phyloP scores from a whole-genome alignment of 2,888 invertebrate genomes.

The Idaea straminata region DNA sequence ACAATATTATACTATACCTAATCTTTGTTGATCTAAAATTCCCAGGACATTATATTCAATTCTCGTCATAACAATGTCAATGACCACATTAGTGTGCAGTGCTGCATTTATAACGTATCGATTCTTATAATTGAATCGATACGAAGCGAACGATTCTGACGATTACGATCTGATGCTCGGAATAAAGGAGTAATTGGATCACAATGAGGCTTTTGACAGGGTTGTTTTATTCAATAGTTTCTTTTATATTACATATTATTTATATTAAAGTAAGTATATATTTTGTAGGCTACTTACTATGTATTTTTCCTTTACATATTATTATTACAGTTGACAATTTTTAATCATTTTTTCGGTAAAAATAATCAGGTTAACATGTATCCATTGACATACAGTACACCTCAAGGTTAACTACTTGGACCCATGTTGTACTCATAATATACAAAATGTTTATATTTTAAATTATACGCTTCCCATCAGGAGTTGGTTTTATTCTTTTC shows the following conservation, averaged over 20 bases:
- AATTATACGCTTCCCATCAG: neutral
- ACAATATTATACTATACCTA: neutral
- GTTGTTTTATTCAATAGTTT: neutral
- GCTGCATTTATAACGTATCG: slow-evolving; percentile 27
- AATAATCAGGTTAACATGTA: neutral
- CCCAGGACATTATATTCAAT: slow-evolving; percentile 26
- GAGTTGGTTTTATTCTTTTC: neutral
- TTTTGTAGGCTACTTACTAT: neutral
- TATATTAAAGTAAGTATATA: too few species aligned
- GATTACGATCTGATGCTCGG: slow-evolving; percentile 20
- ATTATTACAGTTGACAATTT: neutral
- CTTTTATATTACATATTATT: too few species aligned
- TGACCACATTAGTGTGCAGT: slow-evolving; percentile 26
- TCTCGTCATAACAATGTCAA: slow-evolving; percentile 21
- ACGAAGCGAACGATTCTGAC: neutral
- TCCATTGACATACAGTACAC: neutral
- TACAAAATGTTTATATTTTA: neutral
- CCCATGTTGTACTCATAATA: slow-evolving; percentile 1
- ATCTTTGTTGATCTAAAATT: neutral
- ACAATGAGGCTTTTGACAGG: neutral
- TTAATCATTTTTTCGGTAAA: neutral
- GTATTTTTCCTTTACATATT: neutral
- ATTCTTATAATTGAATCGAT: slow-evolving; percentile 20
- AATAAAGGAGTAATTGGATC: slow-evolving; percentile 10
- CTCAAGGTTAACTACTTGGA: slow-evolving; percentile 5